Base-by-base conservation (phyloP, 2,113 vertebrate genomes). In the Pogonocichla stellata region DNA sequence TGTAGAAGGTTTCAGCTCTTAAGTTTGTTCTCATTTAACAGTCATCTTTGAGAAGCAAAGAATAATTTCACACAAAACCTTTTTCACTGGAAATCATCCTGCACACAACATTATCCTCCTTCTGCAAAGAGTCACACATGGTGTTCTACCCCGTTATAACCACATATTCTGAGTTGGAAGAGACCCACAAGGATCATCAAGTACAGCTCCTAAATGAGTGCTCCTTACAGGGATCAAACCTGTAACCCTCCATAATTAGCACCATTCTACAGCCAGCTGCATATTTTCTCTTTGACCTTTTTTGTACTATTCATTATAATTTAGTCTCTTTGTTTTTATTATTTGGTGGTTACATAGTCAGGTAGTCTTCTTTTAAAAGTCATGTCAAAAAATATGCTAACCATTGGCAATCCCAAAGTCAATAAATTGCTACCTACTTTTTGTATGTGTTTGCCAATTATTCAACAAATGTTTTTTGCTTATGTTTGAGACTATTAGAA, bases 101-200 rank as follows among this genome's bases (percentile, higher is more conserved):
- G 38, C 58, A 78, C 36, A 33, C 33, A 56, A n/a, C 15, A 47
- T 70, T 57, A 34, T 38, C 51, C 34, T 70, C 19, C 19, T 62
- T 20, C 51, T 86, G n/a, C 8, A 57, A 50, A 65, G 33, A 9
- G n/a, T 74, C 58, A 38, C 1, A 2, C 9, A 2, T 12, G 10
- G 22, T 42, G 11, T 18, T 74, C 40, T 43, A 23, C 19, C 22
- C 48, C 28, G 31, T 42, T 28, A 10, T 60, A 48, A 20, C 19
- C 82, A 48, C 24, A 42, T 34, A 42, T 57, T 40, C 34, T 34
- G 60, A 42, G 5, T 7, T 48, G 29, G 42, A 29, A 48, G 24
- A n/a, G 19, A 42, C 6, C 19, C 34, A 11, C 19, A 48, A 48
- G 19, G 19, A 57, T n/a, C 19, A 24, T 15, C 0, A 0, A 56